Base-by-base conservation (phyloP, 2,113 vertebrate species). In the Epinephelus cyanopodus region DNA sequence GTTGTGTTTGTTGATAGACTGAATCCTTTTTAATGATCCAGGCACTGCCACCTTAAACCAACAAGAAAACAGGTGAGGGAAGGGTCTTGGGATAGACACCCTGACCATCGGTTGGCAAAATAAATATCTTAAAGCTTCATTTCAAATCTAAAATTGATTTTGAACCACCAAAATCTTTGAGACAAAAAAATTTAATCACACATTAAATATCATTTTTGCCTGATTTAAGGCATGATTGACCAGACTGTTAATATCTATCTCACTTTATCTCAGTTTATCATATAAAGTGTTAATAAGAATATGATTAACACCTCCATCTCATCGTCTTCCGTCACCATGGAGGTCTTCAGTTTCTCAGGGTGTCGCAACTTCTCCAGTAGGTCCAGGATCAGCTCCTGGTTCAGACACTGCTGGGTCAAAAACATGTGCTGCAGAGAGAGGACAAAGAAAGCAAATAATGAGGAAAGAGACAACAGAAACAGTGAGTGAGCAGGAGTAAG, bases 301-400 rank as follows among this genome's bases (percentile, higher is more conserved):
- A 27, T 52, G 39, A 23, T 53, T 85, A n/a, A 92, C 89, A 95
- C 95, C 96, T 98, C 97, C 60, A 92, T 90, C 6, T 97, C 97
- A 0, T 98, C 97, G 0, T 98, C 97, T 0, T 97, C 97, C 1
- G 67, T 53, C 39, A 90, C 91, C 7, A 89, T 63, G 25, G 75
- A 89, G 39, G 81, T 75, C 63, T 92, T 84, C 25, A 95, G 94
- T 61, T 97, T 96, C 82, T 96, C 97, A 5, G 97, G 97, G 61
- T 98, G 92, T 42, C 81, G 91, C 37, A 93, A 89, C 65, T 96
- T 96, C 82, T 98, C 97, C 75, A 98, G 94, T 82, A 98, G 95
- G 25, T 98, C 96, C 25, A 96, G 93, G 53, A 95, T 97, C 84
- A 98, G 94, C 4, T 94, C 94, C 79, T 90, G 92, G 8, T 80